Percentiles rank a stretch among this genome's conserved stretches.
Conservation (phyloP, 2,113 vertebrate species). For the Zapornia atra region DNA sequence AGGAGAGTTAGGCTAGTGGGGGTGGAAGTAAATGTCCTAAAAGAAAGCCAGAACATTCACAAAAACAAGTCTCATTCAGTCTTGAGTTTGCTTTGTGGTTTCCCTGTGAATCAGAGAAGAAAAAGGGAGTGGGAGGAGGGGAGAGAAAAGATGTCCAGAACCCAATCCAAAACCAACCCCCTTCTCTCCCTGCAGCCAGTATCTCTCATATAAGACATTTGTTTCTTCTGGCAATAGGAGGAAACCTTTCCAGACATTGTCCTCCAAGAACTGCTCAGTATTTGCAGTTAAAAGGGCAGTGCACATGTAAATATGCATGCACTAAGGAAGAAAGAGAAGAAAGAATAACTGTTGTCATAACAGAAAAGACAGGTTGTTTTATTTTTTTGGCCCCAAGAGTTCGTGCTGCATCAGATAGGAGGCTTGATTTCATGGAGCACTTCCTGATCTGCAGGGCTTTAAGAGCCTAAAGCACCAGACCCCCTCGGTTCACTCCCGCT, state of each 20-base stretch:
- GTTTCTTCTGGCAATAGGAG: conserved; percentile 53
- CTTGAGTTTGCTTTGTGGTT: conserved; percentile 51
- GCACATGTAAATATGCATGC: not conserved
- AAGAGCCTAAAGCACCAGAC: not conserved
- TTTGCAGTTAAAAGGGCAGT: not conserved
- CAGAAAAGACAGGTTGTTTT: not conserved
- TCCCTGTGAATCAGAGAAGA: conserved; percentile 49
- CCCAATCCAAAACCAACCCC: not conserved
- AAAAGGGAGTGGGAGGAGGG: conserved; percentile 29
- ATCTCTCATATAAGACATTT: conserved; percentile 10
- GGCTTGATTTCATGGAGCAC: not conserved
- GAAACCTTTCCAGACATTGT: conserved; percentile 41
- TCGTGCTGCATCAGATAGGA: not conserved
- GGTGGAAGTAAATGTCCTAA: not conserved
- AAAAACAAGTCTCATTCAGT: not conserved
- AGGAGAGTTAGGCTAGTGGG: not conserved
- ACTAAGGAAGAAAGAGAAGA: not conserved
- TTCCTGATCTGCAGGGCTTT: not conserved
- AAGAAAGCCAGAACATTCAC: not conserved
- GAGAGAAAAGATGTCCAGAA: not conserved
- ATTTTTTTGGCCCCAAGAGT: not conserved
- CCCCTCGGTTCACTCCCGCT: not conserved
- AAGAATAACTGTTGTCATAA: not conserved
- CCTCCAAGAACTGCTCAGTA: not conserved
- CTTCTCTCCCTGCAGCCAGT: not conserved